These are phyloP conservation scores for cat (Felis catus) DNA, from an alignment of 2,113 vertebrate species.

Conservation along the genomic window F.catus_Fca126_mat1.0 CM031415.1:79091501-79092000, in stretches of 20 bases:
- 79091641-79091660: background rate
- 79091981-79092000: slow-evolving; percentile 36
- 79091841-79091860: background rate
- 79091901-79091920: background rate
- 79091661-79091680: background rate
- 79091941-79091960: slow-evolving; percentile 61
- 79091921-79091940: slow-evolving; percentile 25
- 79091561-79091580: background rate
- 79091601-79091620: background rate
- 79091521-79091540: background rate
- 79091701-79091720: background rate
- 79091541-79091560: slow-evolving; percentile 5
- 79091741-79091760: background rate
- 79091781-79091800: background rate
- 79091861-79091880: background rate
- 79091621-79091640: background rate
- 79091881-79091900: background rate
- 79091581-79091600: background rate
- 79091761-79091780: background rate
- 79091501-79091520: background rate
- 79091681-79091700: background rate
- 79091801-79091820: slow-evolving; percentile 31
- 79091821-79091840: slow-evolving; percentile 18
- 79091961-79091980: background rate
- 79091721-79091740: background rate